Base-by-base conservation (phyloP, 2,113 vertebrate genomes). In the Chloropsis hardwickii region DNA sequence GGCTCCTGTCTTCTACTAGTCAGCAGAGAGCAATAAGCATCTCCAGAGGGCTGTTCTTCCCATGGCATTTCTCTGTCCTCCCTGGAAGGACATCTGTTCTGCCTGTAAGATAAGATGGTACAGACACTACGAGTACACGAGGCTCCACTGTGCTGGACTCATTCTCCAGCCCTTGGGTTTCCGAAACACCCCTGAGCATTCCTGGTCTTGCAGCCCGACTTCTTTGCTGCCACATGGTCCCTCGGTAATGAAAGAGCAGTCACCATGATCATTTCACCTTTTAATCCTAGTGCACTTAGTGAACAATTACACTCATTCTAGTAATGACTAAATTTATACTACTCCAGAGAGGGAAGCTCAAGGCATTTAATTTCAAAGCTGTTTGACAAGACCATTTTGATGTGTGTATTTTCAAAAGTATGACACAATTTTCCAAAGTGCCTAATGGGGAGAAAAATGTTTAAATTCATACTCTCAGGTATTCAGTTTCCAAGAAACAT, bases 281-380 rank as follows among this genome's bases (percentile, higher is more conserved):
- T 92, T 96, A 87, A 92, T 95, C 78, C 70, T 82, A 58, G 50
- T 80, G 74, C 74, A 77, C 62, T 87, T 89, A 87, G 12, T 90
- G 62, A 94, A 91, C 77, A 94, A 94, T 92, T 92, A 69, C 5
- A 94, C 70, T 94, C 87, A 96, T 94, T 94, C 78, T 91, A 77
- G 54, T 91, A 95, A 95, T 94, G 84, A 87, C 87, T 92, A 82
- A 91, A 91, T 91, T 95, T 92, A 47, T 80, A 77, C 66, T 69
- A 21, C 74, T 91, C 70, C 45, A 62, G 61, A 90, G 84, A 57
- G 66, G 90, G 62, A 77, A 91, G 70, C 87, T 57, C 65, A 61
- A 77, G 27, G 58, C 91, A 57, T 85, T 95, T 82, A 73, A 72
- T 92, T 94, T 87, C 84, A 66, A 44, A 92, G 84, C 54, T 77